Evolutionary conservation across 2,113 vertebrate genomes (phyloP), one percentile per base, ranked within the genome.

Genomic region (Epinephelus cyanopodus): DNA sequence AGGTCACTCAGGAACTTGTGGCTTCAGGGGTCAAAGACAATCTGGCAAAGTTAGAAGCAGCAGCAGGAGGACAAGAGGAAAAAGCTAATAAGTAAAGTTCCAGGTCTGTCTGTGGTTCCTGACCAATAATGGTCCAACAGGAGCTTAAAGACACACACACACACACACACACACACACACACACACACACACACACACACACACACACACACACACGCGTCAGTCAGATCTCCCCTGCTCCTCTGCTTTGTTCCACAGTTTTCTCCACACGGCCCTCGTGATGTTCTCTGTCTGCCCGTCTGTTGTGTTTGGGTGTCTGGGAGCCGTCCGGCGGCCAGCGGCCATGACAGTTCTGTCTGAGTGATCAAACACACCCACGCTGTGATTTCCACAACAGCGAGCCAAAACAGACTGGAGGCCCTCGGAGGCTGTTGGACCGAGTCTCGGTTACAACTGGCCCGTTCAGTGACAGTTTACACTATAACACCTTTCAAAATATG

Each of bases 341-440:
- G 83, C 89, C 86, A 79, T 84, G 81, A 87, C 87, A 82, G 89
- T 81, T 84, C 83, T 85, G 81, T 87, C 63, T 73, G 86, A 89
- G n/a, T 57, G 79, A 87, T 91, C 86, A 85, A 90, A 89, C 87
- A 87, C 86, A 33, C 84, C 90, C 87, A 87, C 88, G 71, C 88
- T 65, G 72, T 21, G 77, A 82, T 89, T 83, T 87, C 78, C 83
- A 84, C 61, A 78, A 79, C 68, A 3, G 42, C 1, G 18, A 82
- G 89, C 86, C 89, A 76, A 86, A 85, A 83, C 86, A 83, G 81
- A 78, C 70, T 25, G 77, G 54, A 72, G 73, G 83, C 74, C 79
- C 73, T 70, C 25, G 2, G 76, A 82, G 79, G 77, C 88, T 63
- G 71, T n/a, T 61, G 81, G 71, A 77, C 84, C 1, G 39, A 48